These are phyloP conservation scores for Falcunculus frontatus DNA, from an alignment of 2,113 vertebrate species.

Conservation along the genomic window DNA sequence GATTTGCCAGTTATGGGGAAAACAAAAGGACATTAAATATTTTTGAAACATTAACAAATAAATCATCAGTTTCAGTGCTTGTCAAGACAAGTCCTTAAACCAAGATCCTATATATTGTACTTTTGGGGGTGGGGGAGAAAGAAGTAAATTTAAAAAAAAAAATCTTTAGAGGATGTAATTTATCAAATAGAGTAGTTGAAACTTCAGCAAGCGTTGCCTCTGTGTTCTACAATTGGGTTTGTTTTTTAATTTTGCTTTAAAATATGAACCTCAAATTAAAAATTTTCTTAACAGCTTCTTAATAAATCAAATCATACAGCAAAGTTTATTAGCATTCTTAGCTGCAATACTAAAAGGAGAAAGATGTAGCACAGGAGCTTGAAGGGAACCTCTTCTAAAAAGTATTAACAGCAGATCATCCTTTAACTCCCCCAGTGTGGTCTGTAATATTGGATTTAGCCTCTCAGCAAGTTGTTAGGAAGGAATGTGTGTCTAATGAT, in stretches of 20 bases:
- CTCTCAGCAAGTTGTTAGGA: background rate
- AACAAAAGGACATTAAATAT: background rate
- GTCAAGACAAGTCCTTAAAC: background rate
- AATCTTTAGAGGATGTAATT: background rate
- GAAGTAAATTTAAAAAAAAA: background rate
- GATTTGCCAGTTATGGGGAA: background rate
- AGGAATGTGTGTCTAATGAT: background rate
- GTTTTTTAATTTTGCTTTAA: background rate
- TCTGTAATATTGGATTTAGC: background rate
- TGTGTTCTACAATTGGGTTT: background rate
- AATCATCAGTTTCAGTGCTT: background rate
- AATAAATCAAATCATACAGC: background rate
- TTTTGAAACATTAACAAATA: background rate
- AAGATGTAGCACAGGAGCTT: background rate
- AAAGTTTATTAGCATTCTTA: background rate
- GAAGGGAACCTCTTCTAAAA: background rate
- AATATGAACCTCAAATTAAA: background rate
- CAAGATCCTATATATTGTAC: background rate
- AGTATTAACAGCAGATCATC: background rate
- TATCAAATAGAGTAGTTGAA: background rate
- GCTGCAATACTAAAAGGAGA: background rate
- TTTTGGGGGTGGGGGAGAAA: background rate
- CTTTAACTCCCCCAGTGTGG: background rate
- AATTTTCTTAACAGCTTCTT: background rate
- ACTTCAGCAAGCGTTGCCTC: background rate